Evolutionary conservation across 2,888 invertebrate species (phyloP).

Genomic region (Mimachlamys varia): DNA sequence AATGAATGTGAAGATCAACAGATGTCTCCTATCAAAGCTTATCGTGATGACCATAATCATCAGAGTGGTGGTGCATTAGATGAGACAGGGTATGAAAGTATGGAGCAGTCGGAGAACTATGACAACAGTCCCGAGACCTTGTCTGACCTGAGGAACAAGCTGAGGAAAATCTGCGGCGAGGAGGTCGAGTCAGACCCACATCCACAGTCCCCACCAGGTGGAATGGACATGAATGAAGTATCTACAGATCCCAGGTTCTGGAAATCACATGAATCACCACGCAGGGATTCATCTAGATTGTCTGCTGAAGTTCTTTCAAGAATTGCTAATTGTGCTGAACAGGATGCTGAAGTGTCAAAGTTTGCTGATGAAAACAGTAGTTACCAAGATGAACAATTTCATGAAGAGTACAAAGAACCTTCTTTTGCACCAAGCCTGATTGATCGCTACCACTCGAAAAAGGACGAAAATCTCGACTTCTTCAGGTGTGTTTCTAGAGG

Average conservation of each 20-base stretch:
- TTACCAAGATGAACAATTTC: background rate
- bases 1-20: background rate
- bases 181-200: background rate
- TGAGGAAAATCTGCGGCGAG: background rate
- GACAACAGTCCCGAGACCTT: background rate
- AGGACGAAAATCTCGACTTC: constrained; percentile 12
- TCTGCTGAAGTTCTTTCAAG: constrained; percentile 6
- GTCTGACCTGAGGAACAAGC: constrained; percentile 1
- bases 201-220: background rate
- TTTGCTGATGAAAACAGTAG: background rate
- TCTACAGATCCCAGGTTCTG: background rate
- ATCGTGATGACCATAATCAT: background rate
- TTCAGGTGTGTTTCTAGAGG: background rate
- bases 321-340: background rate
- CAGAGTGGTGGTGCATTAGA: background rate
- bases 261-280: background rate
- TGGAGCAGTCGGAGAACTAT: background rate
- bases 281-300: background rate
- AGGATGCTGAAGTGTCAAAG: background rate
- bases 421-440: background rate
- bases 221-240: background rate
- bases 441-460: background rate
- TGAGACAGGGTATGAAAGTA: background rate
- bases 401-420: background rate
- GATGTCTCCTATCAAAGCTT: constrained; percentile 21